Base-by-base conservation (phyloP, 2,113 vertebrate species). In the Hydrolagus affinis region DNA sequence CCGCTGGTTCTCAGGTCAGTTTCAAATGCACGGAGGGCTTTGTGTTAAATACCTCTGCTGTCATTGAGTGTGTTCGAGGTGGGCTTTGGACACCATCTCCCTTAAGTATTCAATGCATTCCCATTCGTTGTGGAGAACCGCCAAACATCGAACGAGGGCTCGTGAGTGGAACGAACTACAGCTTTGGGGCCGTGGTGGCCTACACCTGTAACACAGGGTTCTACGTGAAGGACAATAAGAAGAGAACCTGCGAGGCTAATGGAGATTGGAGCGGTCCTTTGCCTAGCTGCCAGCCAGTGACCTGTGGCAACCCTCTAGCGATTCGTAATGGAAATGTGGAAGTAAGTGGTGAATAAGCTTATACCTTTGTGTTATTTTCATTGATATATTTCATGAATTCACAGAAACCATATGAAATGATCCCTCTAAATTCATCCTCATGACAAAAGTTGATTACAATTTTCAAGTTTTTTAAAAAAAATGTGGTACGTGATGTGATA, bases 1-100 rank as follows among this genome's bases (percentile, higher is more conserved):
- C 91, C 64, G 95, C 95, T 87, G 96, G 96, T 87, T 95, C 93
- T 0, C 86, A 95, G 0, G 96, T 98, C 85, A 97, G 90, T 89
- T 99, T 97, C 90, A 99, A 99, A 89, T 99, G 98, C 87, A 94
- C 94, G 89, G 97, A 98, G 88, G 98, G 98, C 19, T 99, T 99
- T 78, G 91, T 96, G 88, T 91, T 98, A 70, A 98, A 98, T 89
- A 95, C 95, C 8, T 96, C 96, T 0, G 94, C 95, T 56, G 96
- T 94, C 30, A 93, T 98, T 0, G 95, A 95, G 10, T 99, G 97
- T 88, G 83, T 95, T 80, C 91, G 95, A 88, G 98, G 98, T 8
- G 98, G 97, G 6, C 89, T 93, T 78, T 99, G 98, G 98, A 92
- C 85, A n/a, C 97, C 97, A 17, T 94, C 94, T 9, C 96, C 98